phyloP scores from a whole-genome alignment of 2,797 vertebrate genomes.

The Urophycis tenuis region DNA sequence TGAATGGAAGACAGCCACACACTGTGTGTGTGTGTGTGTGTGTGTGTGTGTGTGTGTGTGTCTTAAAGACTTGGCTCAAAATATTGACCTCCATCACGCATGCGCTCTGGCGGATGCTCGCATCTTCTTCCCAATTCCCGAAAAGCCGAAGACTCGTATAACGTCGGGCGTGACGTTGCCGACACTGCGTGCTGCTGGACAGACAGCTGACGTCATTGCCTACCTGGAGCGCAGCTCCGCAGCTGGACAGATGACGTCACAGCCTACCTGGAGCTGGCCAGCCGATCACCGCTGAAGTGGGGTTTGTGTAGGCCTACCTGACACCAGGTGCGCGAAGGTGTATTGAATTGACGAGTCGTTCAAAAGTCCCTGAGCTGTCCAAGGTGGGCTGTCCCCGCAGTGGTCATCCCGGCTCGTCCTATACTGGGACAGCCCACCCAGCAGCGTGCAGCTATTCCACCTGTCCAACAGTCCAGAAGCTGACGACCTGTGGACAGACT shows the following conservation, averaged over 20 bases:
- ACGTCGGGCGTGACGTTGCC: not conserved
- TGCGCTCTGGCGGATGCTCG: constrained; percentile 30
- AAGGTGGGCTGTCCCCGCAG: constrained; percentile 48
- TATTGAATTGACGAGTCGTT: constrained; percentile 6
- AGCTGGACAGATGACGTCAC: too few relatives aligned
- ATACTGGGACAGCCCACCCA: too few relatives aligned
- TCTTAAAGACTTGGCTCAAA: not conserved
- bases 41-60: not conserved
- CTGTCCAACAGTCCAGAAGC: not conserved
- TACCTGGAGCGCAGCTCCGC: not conserved
- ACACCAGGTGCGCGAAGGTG: not conserved
- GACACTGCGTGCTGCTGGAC: not conserved
- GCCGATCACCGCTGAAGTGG: too few relatives aligned
- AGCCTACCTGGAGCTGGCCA: too few relatives aligned
- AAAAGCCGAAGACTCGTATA: constrained; percentile 21
- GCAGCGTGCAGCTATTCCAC: too few relatives aligned
- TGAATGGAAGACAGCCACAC: constrained; percentile 24
- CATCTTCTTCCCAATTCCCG: not conserved
- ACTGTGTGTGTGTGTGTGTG: not conserved
- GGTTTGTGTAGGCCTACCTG: too few relatives aligned
- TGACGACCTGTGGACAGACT: not conserved
- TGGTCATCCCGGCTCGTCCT: not conserved
- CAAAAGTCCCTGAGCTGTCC: constrained; percentile 50
- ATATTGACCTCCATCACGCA: constrained; percentile 28
- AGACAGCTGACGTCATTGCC: not conserved